phyloP scores from a whole-genome alignment of 2,113 vertebrate genomes.

The Scopus umbretta region DNA sequence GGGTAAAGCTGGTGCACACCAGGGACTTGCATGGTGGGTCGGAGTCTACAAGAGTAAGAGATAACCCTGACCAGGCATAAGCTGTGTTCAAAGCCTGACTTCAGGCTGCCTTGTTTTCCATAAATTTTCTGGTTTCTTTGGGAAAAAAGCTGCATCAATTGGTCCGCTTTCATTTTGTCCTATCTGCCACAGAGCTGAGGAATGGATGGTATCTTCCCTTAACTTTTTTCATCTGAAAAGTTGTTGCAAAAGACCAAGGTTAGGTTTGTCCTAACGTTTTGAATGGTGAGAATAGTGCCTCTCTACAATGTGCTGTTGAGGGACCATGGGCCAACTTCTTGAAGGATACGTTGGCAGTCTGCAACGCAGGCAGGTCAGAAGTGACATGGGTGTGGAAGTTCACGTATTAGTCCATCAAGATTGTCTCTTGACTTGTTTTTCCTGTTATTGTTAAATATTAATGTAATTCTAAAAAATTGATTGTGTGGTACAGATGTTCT shows the following conservation, averaged over 20 bases:
- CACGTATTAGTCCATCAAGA: rapidly evolving
- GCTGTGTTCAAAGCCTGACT: not conserved
- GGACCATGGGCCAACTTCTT: rapidly evolving
- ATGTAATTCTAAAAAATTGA: not conserved
- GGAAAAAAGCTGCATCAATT: rapidly evolving
- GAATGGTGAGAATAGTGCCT: rapidly evolving
- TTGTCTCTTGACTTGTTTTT: not conserved
- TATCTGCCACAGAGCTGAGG: not conserved
- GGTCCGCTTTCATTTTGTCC: not conserved
- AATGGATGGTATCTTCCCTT: rapidly evolving
- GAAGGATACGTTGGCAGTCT: rapidly evolving
- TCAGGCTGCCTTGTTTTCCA: not conserved
- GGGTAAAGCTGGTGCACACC: not conserved
- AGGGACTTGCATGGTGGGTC: rapidly evolving
- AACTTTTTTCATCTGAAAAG: rapidly evolving
- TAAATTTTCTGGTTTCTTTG: rapidly evolving
- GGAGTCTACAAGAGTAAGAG: rapidly evolving
- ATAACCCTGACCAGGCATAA: not conserved
- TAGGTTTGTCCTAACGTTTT: rapidly evolving
- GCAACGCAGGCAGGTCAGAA: not conserved
- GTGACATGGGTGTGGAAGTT: rapidly evolving
- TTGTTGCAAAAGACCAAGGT: not conserved
- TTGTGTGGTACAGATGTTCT: not conserved
- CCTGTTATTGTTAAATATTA: not conserved
- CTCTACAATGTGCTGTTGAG: rapidly evolving